Evolutionary conservation across 2,113 vertebrate species (phyloP), one percentile per base, ranked within the genome.

Genomic region (Oncorhynchus nerka): DNA sequence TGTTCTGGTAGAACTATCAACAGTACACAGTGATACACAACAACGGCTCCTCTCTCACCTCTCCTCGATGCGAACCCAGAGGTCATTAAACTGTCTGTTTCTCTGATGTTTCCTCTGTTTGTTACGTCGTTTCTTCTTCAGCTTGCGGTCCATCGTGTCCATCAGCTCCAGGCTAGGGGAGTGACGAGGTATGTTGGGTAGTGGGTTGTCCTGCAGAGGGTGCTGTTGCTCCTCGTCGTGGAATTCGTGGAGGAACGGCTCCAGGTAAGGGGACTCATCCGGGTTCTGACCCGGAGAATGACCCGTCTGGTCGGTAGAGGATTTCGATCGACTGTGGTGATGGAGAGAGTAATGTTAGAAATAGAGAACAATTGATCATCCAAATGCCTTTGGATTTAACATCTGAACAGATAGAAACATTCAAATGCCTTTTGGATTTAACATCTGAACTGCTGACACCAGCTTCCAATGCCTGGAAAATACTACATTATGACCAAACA

Each of bases 11-110:
- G 39, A 7, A 39, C 39, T 39, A 39, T 9, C 9, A 39, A 45
- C 39, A 11, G 5, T 34, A 34, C 39, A 45, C 39, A 45, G 39
- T 45, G 1, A 11, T 39, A 9, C 39, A 45, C 39, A 45, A 57
- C 83, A 89, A 61, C 70, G 5, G 71, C 71, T 92, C 93, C 81
- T 93, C 84, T 0, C 81, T 75, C 86, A 93, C 92, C 94, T 94
- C 73, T 92, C 91, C 74, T 92, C 89, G 74, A 95, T 84, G 70
- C 85, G 79, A 75, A 95, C 90, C 93, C 94, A 95, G 65, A 94
- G 91, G 75, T 94, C 89, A 0, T 90, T 94, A 75, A 95, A 94
- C 70, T 94, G 92, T 0, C 88, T 66, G 11, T 90, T 79, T 1
- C 84, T 74, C 74, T 88, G 51, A 4, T 55, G 88, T 51, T 89